These are phyloP conservation scores for Phenganax stokvisi DNA, from an alignment of 92 coral and sea anemone genomes.

Conservation along the genomic window DNA sequence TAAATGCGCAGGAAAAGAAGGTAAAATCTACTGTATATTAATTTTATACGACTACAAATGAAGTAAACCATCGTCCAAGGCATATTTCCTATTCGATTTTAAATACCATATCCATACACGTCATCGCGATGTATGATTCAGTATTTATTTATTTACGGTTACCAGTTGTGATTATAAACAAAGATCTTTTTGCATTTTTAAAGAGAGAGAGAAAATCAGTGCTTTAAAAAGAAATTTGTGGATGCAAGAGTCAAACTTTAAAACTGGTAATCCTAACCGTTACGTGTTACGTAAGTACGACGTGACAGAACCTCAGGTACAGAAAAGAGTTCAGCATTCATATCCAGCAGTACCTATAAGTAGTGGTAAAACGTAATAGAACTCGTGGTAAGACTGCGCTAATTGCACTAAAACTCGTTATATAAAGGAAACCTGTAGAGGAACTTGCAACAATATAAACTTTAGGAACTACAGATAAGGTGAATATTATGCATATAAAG, in stretches of 20 bases:
- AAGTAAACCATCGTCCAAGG: neutral
- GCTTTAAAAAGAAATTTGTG: conserved; percentile 61
- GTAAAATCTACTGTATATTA: conserved; percentile 21
- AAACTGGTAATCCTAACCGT: conserved; percentile 76
- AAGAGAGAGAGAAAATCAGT: conserved; percentile 9
- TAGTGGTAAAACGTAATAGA: too few species aligned
- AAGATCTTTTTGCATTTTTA: neutral
- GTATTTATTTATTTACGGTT: neutral
- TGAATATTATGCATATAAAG: too few species aligned
- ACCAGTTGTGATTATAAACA: neutral
- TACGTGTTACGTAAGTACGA: conserved; percentile 69
- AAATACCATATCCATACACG: too few species aligned
- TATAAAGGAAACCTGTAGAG: too few species aligned
- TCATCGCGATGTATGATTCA: neutral
- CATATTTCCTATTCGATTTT: too few species aligned
- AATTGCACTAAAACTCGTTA: too few species aligned
- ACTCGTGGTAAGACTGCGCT: too few species aligned
- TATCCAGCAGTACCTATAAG: conserved; percentile 45
- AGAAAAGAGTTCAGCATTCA: conserved; percentile 57
- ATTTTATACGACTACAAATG: neutral
- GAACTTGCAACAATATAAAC: too few species aligned
- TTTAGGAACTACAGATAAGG: too few species aligned
- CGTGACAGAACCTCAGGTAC: conserved; percentile 27
- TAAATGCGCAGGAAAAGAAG: conserved; percentile 91
- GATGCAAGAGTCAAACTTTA: conserved; percentile 63